These are phyloP conservation scores for Erythrocebus patas DNA, from an alignment of 2,113 vertebrate species.

Conservation along the genomic window DNA sequence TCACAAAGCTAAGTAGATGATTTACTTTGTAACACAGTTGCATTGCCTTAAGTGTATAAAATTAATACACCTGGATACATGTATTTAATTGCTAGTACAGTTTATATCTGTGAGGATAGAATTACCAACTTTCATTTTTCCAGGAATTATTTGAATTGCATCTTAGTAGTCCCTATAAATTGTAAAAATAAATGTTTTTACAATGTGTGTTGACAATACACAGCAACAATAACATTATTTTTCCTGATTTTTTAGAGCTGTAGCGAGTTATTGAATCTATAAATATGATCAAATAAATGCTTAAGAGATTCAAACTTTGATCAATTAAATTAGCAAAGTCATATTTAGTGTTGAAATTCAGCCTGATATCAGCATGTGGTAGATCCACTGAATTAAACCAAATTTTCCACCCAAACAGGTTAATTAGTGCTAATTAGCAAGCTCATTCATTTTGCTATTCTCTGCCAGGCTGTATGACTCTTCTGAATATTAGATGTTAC, in stretches of 20 bases:
- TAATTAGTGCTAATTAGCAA: slow-evolving; percentile 71
- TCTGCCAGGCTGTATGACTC: slow-evolving; percentile 48
- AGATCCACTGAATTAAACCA: slow-evolving; percentile 59
- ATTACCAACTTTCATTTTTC: neutral
- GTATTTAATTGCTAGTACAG: neutral
- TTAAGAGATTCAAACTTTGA: slow-evolving; percentile 23
- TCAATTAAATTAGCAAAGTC: slow-evolving; percentile 33
- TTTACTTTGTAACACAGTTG: neutral
- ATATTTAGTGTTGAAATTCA: slow-evolving; percentile 46
- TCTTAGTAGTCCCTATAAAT: neutral
- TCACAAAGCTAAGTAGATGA: neutral
- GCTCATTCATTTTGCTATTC: slow-evolving; percentile 63
- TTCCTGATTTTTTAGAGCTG: neutral
- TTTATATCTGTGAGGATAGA: neutral
- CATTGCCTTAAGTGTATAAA: neutral
- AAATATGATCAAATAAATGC: neutral
- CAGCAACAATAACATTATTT: neutral
- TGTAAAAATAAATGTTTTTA: neutral
- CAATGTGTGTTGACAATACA: neutral
- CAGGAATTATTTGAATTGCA: neutral
- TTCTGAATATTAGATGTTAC: slow-evolving; percentile 45
- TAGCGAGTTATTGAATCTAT: neutral
- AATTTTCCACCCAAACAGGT: slow-evolving; percentile 72
- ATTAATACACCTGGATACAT: neutral
- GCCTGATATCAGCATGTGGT: slow-evolving; percentile 59